phyloP scores from a whole-genome alignment of 2,113 vertebrate species.

The Psilopsiagon aurifrons region DNA sequence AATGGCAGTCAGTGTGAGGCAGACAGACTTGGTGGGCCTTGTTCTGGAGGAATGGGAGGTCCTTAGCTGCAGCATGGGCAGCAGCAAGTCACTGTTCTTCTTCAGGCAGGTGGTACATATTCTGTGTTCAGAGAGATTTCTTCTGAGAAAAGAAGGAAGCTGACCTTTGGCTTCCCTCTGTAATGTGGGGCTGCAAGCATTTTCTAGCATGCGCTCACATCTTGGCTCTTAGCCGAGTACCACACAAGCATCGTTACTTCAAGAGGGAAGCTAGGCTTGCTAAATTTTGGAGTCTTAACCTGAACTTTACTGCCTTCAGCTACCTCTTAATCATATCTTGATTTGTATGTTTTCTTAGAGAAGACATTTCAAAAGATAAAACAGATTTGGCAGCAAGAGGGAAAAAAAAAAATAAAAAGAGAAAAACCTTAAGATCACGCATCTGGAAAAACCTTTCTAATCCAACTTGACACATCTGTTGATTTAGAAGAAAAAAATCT shows the following conservation, averaged over 20 bases:
- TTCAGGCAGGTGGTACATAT: not conserved
- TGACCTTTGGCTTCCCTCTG: not conserved
- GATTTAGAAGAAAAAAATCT: constrained; percentile 11
- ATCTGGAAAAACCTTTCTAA: constrained; percentile 13
- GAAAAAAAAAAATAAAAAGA: too few relatives aligned
- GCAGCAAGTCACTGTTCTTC: not conserved
- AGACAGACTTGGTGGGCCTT: not conserved
- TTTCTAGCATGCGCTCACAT: not conserved
- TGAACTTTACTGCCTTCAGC: not conserved
- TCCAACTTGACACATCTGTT: constrained; percentile 32
- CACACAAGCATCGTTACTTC: not conserved
- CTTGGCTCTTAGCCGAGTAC: not conserved
- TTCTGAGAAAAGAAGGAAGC: not conserved
- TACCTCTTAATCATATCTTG: not conserved
- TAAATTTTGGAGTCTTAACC: not conserved
- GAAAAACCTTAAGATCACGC: not conserved
- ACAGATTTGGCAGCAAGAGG: not conserved
- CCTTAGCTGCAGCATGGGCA: not conserved
- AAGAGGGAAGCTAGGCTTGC: not conserved
- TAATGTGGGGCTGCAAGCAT: fast-evolving
- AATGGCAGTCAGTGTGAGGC: not conserved
- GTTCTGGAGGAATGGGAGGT: not conserved
- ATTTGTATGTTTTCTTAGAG: not conserved
- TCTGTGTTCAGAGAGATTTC: not conserved
- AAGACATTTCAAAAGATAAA: not conserved